Evolutionary conservation across 2,113 vertebrate genomes (phyloP).

Genomic region (Platichthys stellatus): DNA sequence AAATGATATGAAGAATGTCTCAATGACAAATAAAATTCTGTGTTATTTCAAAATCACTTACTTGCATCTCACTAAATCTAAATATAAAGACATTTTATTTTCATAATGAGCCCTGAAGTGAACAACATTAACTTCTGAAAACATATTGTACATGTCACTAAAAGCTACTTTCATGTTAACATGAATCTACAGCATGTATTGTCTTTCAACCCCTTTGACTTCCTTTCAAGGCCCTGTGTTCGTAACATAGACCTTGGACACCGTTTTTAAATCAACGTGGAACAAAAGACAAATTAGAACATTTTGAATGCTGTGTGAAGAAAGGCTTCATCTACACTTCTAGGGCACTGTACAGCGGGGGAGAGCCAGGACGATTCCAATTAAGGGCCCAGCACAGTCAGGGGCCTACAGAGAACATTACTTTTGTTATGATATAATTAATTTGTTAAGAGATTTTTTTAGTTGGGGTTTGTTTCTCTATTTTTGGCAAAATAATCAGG

Average conservation of each 20-base stretch:
- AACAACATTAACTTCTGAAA: constrained; percentile 2
- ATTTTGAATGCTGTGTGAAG: constrained; percentile 5
- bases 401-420: no score
- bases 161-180: constrained; percentile 20
- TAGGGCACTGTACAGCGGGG: no score
- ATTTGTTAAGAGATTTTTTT: no score
- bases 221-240: constrained; percentile 39
- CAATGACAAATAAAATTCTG: neutral
- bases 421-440: no score
- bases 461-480: no score
- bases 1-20: neutral
- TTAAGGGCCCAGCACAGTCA: no score
- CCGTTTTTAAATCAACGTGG: neutral
- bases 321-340: neutral
- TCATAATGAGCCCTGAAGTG: constrained; percentile 5
- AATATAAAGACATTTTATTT: neutral
- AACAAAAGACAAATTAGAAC: neutral
- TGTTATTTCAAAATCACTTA: neutral
- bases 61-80: neutral
- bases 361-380: no score
- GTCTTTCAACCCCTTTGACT: constrained; percentile 4
- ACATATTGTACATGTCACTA: neutral
- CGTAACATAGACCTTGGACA: constrained; percentile 3
- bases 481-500: no score
- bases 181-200: neutral